Evolutionary conservation across 2,797 vertebrate genomes (phyloP), one percentile per base, ranked within the genome.

Genomic region (Tapera naevia): DNA sequence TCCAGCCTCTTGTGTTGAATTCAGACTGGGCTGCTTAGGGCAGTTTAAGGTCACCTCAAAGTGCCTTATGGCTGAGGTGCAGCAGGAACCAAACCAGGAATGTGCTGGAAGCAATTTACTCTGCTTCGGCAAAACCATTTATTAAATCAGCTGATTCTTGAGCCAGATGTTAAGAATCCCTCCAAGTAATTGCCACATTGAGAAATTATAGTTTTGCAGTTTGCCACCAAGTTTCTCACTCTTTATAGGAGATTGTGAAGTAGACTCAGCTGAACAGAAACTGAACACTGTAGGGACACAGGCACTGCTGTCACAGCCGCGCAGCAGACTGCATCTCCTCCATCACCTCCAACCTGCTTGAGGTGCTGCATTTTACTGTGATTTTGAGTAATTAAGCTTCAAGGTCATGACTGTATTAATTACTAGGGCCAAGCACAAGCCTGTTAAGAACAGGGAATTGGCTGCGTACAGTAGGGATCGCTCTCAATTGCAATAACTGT

Each of bases 131-230:
- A 96, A 86, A 93, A 56, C 35, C 32, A 41, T 4, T 7, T 53
- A 78, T 37, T 82, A 62, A 84, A 89, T 85, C 91, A 92, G 71
- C 87, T 92, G 87, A 85, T 87, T 89, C 75, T 73, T 0, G 0
- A 80, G 71, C n/a, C 65, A 94, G 87, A 66, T 95, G 85, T 91
- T 92, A 89, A 37, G 78, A 94, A 91, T 18, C 45, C 33, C 82
- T 89, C 64, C 57, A 35, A 71, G 75, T 50, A 60, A 71, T 45
- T 4, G 6, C 89, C 57, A 76, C 64, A 45, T 23, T 0, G 0
- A 87, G 39, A 87, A 89, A 85, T 67, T 88, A 25, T 6, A 67
- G 37, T 57, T 87, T 89, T 88, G 57, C 75, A 93, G 57, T 65
- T 85, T 91, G 79, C 35, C 72, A 78, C 65, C 28, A 78, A 32